Evolutionary conservation across 2,888 invertebrate species (phyloP).

Genomic region (Catocala sponsa): DNA sequence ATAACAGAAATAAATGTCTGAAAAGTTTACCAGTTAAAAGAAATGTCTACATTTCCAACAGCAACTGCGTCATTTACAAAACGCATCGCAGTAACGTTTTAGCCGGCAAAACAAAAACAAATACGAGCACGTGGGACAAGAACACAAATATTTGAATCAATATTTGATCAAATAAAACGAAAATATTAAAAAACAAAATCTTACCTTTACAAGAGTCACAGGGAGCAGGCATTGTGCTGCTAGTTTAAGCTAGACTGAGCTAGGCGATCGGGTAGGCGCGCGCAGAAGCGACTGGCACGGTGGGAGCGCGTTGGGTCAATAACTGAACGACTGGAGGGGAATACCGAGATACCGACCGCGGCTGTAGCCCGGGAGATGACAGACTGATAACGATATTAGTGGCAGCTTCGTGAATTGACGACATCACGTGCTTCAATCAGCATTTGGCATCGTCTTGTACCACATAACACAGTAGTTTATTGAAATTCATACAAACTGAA

Average conservation of each 20-base stretch:
- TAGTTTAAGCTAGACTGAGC: constrained; percentile 55
- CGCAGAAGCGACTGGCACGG: constrained; percentile 60
- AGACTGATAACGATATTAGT: constrained; percentile 3
- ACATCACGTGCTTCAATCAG: too few relatives aligned
- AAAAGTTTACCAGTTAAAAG: background rate
- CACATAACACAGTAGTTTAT: background rate
- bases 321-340: constrained; percentile 79
- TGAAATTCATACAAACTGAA: background rate
- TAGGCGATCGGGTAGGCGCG: constrained; percentile 61
- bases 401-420: background rate
- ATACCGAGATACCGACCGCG: constrained; percentile 71
- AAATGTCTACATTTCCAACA: constrained; percentile 3
- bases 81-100: background rate
- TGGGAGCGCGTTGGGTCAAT: constrained; percentile 75
- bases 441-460: too few relatives aligned
- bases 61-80: constrained; percentile 35
- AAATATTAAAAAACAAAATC: constrained; percentile 17
- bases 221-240: constrained; percentile 75
- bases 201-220: constrained; percentile 83
- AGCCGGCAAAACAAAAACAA: constrained; percentile 34
- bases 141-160: background rate
- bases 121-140: constrained; percentile 27
- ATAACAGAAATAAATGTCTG: too few relatives aligned
- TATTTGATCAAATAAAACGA: background rate
- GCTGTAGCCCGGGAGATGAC: constrained; percentile 47